Base-by-base conservation (phyloP, 2,113 vertebrate species). In the Tursiops truncatus region DNA sequence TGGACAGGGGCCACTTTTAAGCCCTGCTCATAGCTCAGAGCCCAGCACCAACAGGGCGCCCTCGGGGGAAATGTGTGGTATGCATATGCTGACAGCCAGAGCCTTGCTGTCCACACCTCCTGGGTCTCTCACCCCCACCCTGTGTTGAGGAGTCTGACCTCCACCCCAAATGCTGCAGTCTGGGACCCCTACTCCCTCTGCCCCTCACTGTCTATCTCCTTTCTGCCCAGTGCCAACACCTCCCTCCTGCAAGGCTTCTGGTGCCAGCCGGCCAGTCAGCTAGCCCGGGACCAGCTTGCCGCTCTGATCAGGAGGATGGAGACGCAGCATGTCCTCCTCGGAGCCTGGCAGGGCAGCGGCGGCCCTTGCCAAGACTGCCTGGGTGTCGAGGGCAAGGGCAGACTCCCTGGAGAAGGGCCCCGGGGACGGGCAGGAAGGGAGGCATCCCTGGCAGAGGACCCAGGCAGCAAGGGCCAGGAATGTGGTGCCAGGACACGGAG, bases 321-420 rank as follows among this genome's bases (percentile, higher is more conserved):
- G 1, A 41, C n/a, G 0, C 21, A 83, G 36, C 36, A 47, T 0
- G 47, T 4, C 0, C 41, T 41, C 36, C 97, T 98, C 85, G 97
- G 81, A 96, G 7, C 97, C 8, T 93, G 98, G 96, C 98, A 99
- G 98, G 98, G 98, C 74, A 89, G 97, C 1, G 0, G 38, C 31
- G 0, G 3, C 10, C 3, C 14, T 9, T 0, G 4, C 31, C 3
- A 9, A 23, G 6, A 14, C 28, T 14, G 50, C 9, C 6, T 2
- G 13, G 20, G 17, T 1, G 12, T 25, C 4, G 1, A 13, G 0
- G 58, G 53, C 31, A 62, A 23, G 50, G 41, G 18, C 47, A 31
- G 77, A 63, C 62, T 58, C 5, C 28, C n/a, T 7, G 25, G 82
- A 63, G 60, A n/a, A 6, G 31, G 81, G 3, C 4, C 14, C 38